A percentile compares a stretch with the other conserved stretches of the same genome.
These are phyloP conservation scores for Oryzias woworae DNA, from an alignment of 2,113 vertebrate genomes.

Conservation along the genomic window DNA sequence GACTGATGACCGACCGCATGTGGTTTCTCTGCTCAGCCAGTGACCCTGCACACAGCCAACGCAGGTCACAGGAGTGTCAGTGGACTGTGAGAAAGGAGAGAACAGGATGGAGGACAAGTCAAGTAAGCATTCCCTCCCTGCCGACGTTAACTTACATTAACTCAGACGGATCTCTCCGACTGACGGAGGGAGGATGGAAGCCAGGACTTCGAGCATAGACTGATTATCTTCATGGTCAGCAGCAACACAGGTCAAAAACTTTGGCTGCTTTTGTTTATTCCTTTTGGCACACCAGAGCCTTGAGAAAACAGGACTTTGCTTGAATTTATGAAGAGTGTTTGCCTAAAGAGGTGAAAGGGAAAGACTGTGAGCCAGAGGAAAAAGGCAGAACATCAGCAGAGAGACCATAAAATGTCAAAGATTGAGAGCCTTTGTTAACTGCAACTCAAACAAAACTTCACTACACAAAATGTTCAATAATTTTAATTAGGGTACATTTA, in stretches of 20 bases:
- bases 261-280: constrained; percentile 60
- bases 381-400: constrained; percentile 20
- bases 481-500: constrained; percentile 6
- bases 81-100: constrained; percentile 52
- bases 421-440: constrained; percentile 1
- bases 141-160: constrained; percentile 27
- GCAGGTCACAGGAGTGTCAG: constrained; percentile 56
- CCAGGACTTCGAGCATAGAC: constrained; percentile 38
- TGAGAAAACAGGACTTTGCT: constrained; percentile 54
- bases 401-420: constrained; percentile 1
- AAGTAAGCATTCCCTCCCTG: constrained; percentile 38
- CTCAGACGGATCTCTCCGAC: constrained; percentile 55
- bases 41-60: constrained; percentile 45
- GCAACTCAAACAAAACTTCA: background rate
- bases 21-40: constrained; percentile 56
- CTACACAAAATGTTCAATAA: constrained; percentile 11
- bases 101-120: constrained; percentile 58
- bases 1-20: constrained; percentile 56
- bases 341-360: constrained; percentile 38
- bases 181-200: constrained; percentile 58
- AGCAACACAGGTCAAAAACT: constrained; percentile 42
- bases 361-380: constrained; percentile 9
- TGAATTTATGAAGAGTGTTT: constrained; percentile 38
- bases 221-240: constrained; percentile 53
- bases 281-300: constrained; percentile 43